These are phyloP conservation scores for Aphelinus certus DNA, from an alignment of 1,140 invertebrate genomes.

Conservation along the genomic window DNA sequence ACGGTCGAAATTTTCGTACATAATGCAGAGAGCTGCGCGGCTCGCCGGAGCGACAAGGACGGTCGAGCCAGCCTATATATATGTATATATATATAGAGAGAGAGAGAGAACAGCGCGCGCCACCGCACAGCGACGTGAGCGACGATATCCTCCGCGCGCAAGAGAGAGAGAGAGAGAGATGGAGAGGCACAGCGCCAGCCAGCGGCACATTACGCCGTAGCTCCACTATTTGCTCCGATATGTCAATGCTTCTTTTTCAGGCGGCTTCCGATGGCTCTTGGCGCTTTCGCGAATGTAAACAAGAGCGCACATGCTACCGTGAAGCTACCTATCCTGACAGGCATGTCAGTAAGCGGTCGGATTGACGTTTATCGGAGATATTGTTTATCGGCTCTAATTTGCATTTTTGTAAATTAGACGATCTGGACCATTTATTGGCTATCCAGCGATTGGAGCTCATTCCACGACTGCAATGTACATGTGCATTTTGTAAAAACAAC, in stretches of 20 bases:
- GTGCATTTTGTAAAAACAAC: too few species aligned
- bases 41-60: conserved; percentile 28
- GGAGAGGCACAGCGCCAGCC: conserved; percentile 25
- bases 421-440: too few species aligned
- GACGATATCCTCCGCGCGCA: not conserved
- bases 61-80: not conserved
- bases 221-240: conserved; percentile 3
- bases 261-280: not conserved
- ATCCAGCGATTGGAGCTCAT: too few species aligned
- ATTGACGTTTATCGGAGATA: too few species aligned
- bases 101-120: conserved; percentile 40
- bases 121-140: too few species aligned
- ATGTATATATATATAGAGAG: not conserved
- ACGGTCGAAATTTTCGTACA: conserved; percentile 51
- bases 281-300: conserved; percentile 35
- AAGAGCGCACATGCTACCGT: conserved; percentile 33
- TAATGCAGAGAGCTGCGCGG: conserved; percentile 44
- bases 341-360: too few species aligned
- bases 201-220: conserved; percentile 8
- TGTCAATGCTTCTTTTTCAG: conserved; percentile 4
- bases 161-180: conserved; percentile 38
- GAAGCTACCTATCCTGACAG: not conserved
- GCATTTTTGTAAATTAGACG: too few species aligned
- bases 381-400: too few species aligned
- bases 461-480: too few species aligned